Evolutionary conservation across 2,888 invertebrate genomes (phyloP).

Genomic region (Drosophila rellima): DNA sequence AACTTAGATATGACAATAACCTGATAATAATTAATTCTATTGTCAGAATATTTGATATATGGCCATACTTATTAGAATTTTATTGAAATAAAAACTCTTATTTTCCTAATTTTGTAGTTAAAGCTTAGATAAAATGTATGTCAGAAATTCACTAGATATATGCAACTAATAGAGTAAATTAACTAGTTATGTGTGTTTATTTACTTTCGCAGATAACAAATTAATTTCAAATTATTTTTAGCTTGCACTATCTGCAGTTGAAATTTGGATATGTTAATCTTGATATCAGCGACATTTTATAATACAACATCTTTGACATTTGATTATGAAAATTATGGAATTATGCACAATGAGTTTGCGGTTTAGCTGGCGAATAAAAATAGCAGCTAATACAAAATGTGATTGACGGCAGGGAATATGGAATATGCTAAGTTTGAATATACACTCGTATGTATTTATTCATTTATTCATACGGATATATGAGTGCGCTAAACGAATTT

Average conservation of each 20-base stretch:
- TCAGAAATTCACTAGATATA: no score
- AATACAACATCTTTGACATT: conserved; percentile 13
- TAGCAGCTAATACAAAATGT: conserved; percentile 9
- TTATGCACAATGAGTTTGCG: conserved; percentile 6
- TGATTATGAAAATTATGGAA: conserved; percentile 15
- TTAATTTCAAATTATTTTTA: neutral
- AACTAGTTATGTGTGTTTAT: neutral
- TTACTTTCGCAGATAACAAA: neutral
- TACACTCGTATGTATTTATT: conserved; percentile 20
- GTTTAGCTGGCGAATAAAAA: neutral
- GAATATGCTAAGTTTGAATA: conserved; percentile 8
- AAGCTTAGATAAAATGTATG: no score
- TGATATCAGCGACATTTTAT: neutral
- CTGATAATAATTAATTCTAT: no score
- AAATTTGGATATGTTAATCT: conserved; percentile 7
- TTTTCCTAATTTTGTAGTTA: no score
- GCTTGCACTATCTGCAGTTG: neutral
- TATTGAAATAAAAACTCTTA: no score
- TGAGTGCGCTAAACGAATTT: conserved; percentile 20
- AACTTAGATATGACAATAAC: no score
- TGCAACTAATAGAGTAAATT: neutral
- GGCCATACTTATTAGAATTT: no score
- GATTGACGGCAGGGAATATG: conserved; percentile 10
- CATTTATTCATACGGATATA: conserved; percentile 37
- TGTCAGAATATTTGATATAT: no score